Evolutionary conservation across 2,113 vertebrate genomes (phyloP), one percentile per base, ranked within the genome.

Genomic region (Sorex araneus): DNA sequence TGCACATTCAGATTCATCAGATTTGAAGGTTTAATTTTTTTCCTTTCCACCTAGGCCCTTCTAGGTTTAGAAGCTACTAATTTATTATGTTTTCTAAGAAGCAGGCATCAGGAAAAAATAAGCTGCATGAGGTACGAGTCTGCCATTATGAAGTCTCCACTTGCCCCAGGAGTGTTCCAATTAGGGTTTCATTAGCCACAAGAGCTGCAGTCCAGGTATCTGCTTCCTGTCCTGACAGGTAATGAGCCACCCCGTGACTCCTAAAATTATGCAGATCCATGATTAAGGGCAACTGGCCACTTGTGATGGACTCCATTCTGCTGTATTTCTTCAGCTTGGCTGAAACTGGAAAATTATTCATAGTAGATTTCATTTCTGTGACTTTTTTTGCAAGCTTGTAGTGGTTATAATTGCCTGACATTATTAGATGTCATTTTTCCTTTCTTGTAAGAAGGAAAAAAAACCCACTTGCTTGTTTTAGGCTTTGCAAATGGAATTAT

Each of bases 51-150:
- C 45, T 34, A 79, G 77, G 36, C 6, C 34, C 73, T 19, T 73
- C 40, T 40, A 71, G 32, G 19, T 84, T 71, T 57, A 82, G 60
- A 84, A 91, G 70, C 32, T 43, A 76, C 25, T 23, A 74, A 64
- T 57, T 73, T 76, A 85, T 66, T 45, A 84, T 23, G 15, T 50
- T 75, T 87, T 84, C 64, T 50, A 50, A 60, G 63, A 93, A 87
- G 16, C 25, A 90, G 63, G 16, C 64, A 28, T n/a, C 36, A 63
- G 71, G 77, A 36, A 69, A 36, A 86, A 36, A 64, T 57, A 70
- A 75, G 32, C 34, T 64, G 28, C 43, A 34, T 64, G 74, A 71
- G 71, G 50, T 67, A 36, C 0, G 13, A 54, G 15, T 67, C n/a
- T 87, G 88, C 45, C 45, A 8, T 70, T 71, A 86, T 36, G 66